phyloP scores from a whole-genome alignment of 2,797 vertebrate genomes.

The Pangasius mekongensis region DNA sequence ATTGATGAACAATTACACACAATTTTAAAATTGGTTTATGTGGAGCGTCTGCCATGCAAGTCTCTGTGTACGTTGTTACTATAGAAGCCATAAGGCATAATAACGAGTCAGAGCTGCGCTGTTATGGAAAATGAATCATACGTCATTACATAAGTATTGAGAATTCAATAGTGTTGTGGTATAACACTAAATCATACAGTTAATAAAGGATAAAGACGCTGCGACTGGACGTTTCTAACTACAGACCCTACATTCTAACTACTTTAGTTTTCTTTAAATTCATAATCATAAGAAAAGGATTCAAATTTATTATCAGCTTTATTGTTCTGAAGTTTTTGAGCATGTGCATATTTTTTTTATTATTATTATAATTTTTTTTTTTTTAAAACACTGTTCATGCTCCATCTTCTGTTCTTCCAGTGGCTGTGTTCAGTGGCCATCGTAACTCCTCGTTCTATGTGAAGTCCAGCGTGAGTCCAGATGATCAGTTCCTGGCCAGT shows the following conservation, averaged over 20 bases:
- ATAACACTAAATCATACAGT: background rate
- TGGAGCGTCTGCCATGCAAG: background rate
- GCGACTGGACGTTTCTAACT: background rate
- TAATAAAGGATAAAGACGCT: background rate
- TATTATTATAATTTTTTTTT: background rate
- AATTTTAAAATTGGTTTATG: background rate
- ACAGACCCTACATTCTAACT: background rate
- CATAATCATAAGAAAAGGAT: background rate
- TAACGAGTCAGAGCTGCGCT: background rate
- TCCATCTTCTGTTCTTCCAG: constrained; percentile 66
- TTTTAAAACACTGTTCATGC: background rate
- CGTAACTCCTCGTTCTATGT: constrained; percentile 95
- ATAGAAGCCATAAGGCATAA: background rate
- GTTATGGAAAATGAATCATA: too few species aligned
- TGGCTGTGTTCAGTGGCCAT: constrained; percentile 87
- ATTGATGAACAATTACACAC: background rate
- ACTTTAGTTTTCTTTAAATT: background rate
- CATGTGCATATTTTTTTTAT: background rate
- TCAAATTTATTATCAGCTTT: background rate
- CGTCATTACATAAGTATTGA: background rate
- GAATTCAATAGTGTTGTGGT: background rate
- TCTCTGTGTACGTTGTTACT: background rate
- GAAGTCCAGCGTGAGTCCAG: constrained; percentile 91
- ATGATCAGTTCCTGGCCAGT: constrained; percentile 92
- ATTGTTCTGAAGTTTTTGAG: background rate